Percentiles rank a stretch among this genome's conserved stretches.
These are phyloP conservation scores for Hydrocynus forskahlii DNA, from an alignment of 2,797 vertebrate genomes.

Conservation along the genomic window DNA sequence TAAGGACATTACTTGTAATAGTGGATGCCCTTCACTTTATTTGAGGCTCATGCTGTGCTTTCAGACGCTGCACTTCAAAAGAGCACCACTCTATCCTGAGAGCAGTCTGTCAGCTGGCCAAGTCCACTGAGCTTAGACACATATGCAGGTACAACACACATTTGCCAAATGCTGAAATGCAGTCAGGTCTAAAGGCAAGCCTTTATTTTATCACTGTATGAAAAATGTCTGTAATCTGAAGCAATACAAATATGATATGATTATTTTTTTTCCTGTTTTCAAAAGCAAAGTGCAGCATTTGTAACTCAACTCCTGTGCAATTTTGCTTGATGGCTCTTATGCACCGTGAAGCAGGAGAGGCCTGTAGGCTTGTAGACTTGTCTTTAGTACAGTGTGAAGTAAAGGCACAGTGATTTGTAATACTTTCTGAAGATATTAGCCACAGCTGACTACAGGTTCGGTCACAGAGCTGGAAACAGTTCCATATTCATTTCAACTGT, in stretches of 20 bases:
- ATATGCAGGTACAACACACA: slow-evolving; percentile 10
- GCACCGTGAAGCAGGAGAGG: slow-evolving; percentile 45
- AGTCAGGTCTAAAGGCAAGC: neutral
- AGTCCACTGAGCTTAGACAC: slow-evolving; percentile 71
- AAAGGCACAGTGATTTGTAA: slow-evolving; percentile 60
- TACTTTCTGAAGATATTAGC: slow-evolving; percentile 69
- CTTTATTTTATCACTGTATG: neutral
- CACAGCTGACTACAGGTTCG: slow-evolving; percentile 67
- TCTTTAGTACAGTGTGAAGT: slow-evolving; percentile 56
- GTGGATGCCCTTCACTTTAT: slow-evolving; percentile 94
- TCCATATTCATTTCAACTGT: slow-evolving; percentile 69
- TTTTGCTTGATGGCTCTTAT: neutral
- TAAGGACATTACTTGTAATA: slow-evolving; percentile 98
- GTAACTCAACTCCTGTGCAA: slow-evolving; percentile 5
- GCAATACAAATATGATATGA: slow-evolving; percentile 1
- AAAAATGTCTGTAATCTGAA: slow-evolving; percentile 10
- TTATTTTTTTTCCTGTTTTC: neutral
- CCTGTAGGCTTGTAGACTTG: slow-evolving; percentile 65
- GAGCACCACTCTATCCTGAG: slow-evolving; percentile 84
- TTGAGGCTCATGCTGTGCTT: slow-evolving; percentile 88
- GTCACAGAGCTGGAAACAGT: slow-evolving; percentile 62
- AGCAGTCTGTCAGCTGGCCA: slow-evolving; percentile 84
- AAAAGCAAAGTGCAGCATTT: slow-evolving; percentile 4
- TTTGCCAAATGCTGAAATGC: neutral
- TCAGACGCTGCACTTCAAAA: slow-evolving; percentile 88